Base-by-base conservation (phyloP, 2,888 invertebrate genomes). In the Cactoblastis cactorum region DNA sequence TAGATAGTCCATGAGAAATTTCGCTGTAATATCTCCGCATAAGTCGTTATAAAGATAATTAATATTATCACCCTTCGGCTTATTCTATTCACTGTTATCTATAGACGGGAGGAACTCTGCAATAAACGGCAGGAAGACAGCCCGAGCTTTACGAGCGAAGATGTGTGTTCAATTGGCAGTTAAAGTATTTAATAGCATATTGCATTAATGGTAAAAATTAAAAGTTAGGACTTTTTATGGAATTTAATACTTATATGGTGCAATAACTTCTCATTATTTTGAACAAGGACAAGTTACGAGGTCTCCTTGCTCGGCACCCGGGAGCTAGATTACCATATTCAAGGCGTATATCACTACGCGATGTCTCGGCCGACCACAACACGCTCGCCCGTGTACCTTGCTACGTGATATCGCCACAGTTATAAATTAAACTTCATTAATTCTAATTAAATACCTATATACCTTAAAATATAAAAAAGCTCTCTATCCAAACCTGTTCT, bases 261-360 rank as follows among this genome's bases (percentile, higher is more conserved):
- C 67, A 72, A 77, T 77, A 76, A 80, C 77, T 80, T 76, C 79
- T 79, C 77, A 79, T 84, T 83, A 79, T 80, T 80, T 77, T 77
- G 62, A 69, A 82, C 77, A 73, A 65, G 69, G 59, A 57, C 62
- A 61, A 59, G 67, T 64, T 58, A 67, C 69, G 58, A 59, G 62
- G 74, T 80, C 80, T 81, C 69, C 71, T 77, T 66, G 70, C 69
- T 77, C 73, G 77, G 68, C 72, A 71, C 65, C 63, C 63, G 54
- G 55, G 57, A 67, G 64, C 62, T 64, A 63, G 65, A 77, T 80
- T 74, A 77, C 67, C 71, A 76, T 77, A 73, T 69, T 64, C 67
- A 67, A 71, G 61, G 59, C 62, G 63, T 63, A 62, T 57, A 62
- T 66, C 61, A 57, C 61, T 41, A 48, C 28, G 22, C 18, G 48